Evolutionary conservation across 2,888 invertebrate genomes (phyloP).

Genomic region (Ypsolopha scabrella): DNA sequence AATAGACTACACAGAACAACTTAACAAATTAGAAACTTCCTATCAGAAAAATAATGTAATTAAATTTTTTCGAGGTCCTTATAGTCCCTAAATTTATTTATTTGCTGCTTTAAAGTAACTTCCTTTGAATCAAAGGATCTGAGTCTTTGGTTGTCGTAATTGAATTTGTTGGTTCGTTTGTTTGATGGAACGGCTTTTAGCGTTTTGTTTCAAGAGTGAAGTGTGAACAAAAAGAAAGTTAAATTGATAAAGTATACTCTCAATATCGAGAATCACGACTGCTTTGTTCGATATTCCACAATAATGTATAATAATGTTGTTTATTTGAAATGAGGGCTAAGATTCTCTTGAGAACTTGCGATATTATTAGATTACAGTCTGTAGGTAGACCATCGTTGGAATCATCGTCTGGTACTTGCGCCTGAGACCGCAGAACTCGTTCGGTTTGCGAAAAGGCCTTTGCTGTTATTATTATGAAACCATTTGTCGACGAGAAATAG

Average conservation of each 20-base stretch:
- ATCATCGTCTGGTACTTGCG: not conserved
- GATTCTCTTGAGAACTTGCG: conserved; percentile 5
- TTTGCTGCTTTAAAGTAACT: not conserved
- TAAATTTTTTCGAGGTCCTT: too few relatives aligned
- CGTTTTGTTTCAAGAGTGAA: not conserved
- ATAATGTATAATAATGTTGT: conserved; percentile 8
- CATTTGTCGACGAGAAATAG: conserved; percentile 18
- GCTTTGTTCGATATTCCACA: not conserved
- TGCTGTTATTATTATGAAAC: conserved; percentile 53
- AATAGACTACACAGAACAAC: too few relatives aligned
- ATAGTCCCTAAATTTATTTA: too few relatives aligned
- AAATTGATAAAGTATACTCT: not conserved
- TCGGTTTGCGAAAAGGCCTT: conserved; percentile 42
- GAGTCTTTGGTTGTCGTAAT: not conserved
- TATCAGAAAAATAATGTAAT: too few relatives aligned
- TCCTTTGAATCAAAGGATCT: not conserved
- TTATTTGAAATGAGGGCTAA: conserved; percentile 4
- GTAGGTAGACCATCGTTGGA: conserved; percentile 5
- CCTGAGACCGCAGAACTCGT: conserved; percentile 7
- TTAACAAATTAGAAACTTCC: too few relatives aligned
- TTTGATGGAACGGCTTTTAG: not conserved
- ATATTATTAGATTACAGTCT: conserved; percentile 19
- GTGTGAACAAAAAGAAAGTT: not conserved
- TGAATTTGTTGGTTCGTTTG: not conserved
- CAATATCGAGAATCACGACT: not conserved